Base-by-base conservation (phyloP, 1,140 invertebrate genomes). In the Calephelis virginiensis region DNA sequence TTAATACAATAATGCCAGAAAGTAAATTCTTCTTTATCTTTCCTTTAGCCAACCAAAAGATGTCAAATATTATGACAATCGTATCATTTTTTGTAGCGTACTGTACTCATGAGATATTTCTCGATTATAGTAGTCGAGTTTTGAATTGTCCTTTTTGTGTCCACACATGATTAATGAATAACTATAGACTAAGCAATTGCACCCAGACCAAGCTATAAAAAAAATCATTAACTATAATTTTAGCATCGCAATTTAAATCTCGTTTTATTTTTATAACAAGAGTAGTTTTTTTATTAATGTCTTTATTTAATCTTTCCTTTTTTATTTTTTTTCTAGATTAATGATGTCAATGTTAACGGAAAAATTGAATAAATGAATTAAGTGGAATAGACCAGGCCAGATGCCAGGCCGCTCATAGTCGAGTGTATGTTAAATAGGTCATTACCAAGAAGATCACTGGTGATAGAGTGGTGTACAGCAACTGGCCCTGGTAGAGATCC, bases 211-310 rank as follows among this genome's bases (percentile, higher is more conserved):
- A 37, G 53, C 12, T 37, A 37, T 59, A 59, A 59, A 59, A 59
- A n/a, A 59, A 59, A 59, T 59, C 53, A 59, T 59, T 59, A 59
- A 37, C 53, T 59, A 59, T 59, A 59, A 59, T 59, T 59, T 59
- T 59, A 59, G 53, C 17, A 59, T 38, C 38, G 53, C 38, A 59
- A 59, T 59, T 59, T 59, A 59, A 12, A 59, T 59, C 53, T 38
- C 37, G 28, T 38, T 37, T 59, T 59, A 59, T 59, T 59, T 59
- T 59, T 37, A 38, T n/a, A n/a, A 37, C 53, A 12, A 6, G 6
- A 10, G 8, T 11, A 59, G 7, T 59, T 59, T 59, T 53, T 59
- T 59, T 56, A 28, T 11, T 56, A 38, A 59, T 38, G 50, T 56
- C 50, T 56, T 56, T 37, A 56, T 56, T 37, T 56, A 9, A 43